Conservation (phyloP, 2,888 invertebrate species). For the Mythimna ferrago region DNA sequence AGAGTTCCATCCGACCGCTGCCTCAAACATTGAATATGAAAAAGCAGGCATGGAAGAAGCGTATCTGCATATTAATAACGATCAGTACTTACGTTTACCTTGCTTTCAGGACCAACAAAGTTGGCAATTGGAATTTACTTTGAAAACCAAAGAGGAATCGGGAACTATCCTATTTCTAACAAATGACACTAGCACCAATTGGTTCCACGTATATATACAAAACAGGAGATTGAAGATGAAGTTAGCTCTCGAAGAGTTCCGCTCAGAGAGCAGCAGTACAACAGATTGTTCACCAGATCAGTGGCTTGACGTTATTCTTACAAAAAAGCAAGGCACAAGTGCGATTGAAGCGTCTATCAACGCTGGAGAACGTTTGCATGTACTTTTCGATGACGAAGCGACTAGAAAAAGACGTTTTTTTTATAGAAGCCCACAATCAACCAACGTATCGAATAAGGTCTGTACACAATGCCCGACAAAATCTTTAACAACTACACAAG, state of each 20-base stretch:
- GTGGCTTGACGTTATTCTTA: constrained; percentile 83
- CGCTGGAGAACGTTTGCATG: constrained; percentile 80
- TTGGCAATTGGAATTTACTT: constrained; percentile 82
- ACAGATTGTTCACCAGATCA: constrained; percentile 78
- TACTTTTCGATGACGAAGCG: constrained; percentile 68
- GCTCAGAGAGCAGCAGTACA: constrained; percentile 80
- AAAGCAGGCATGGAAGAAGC: constrained; percentile 82
- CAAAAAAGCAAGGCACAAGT: constrained; percentile 77
- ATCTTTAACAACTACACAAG: not conserved
- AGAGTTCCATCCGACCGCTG: constrained; percentile 74
- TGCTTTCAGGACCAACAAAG: constrained; percentile 80
- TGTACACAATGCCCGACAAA: not conserved
- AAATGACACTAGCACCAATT: constrained; percentile 70
- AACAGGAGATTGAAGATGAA: constrained; percentile 83
- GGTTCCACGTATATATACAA: constrained; percentile 80
- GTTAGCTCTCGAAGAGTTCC: constrained; percentile 72
- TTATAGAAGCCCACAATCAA: not conserved
- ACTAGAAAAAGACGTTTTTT: constrained; percentile 52
- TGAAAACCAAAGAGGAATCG: constrained; percentile 79
- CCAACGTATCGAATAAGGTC: not conserved
- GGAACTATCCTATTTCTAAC: constrained; percentile 82
- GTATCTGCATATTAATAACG: constrained; percentile 75
- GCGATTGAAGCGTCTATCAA: constrained; percentile 85
- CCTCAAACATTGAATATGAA: constrained; percentile 83
- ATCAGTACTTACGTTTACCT: constrained; percentile 81